These are phyloP conservation scores for Chymomyza fuscimana DNA, from an alignment of 2,888 invertebrate species.

Conservation along the genomic window DNA sequence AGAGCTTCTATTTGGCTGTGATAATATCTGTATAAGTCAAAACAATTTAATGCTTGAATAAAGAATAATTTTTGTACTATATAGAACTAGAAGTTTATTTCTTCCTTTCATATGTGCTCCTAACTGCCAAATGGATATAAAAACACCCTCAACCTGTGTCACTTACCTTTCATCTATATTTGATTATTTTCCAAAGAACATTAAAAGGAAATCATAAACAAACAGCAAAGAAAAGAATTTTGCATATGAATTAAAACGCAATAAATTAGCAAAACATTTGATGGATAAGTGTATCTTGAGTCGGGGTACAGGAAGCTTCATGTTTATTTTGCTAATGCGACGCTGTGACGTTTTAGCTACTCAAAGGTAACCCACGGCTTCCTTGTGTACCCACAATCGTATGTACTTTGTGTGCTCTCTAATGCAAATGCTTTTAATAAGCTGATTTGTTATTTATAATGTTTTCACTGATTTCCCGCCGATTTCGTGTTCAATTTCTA, in stretches of 20 bases:
- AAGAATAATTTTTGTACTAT: constrained; percentile 71
- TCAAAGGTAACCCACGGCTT: constrained; percentile 26
- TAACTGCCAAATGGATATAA: constrained; percentile 29
- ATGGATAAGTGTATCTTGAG: neutral
- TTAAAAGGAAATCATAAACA: constrained; percentile 47
- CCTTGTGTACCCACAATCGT: neutral
- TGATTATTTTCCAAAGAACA: constrained; percentile 66
- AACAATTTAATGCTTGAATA: constrained; percentile 80
- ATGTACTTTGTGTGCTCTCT: constrained; percentile 8
- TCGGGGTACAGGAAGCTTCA: constrained; percentile 21
- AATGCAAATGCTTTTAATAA: constrained; percentile 68
- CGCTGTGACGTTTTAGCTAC: constrained; percentile 25
- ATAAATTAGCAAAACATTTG: constrained; percentile 60
- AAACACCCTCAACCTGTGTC: constrained; percentile 24
- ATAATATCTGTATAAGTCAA: constrained; percentile 73
- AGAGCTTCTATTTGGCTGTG: constrained; percentile 29
- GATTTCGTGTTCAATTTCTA: neutral
- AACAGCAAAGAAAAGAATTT: constrained; percentile 43
- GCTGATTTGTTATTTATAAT: constrained; percentile 76
- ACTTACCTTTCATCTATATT: constrained; percentile 53
- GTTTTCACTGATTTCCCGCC: constrained; percentile 38
- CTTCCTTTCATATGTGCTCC: constrained; percentile 29
- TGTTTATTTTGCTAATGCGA: constrained; percentile 66
- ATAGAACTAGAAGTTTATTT: constrained; percentile 1
- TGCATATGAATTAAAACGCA: constrained; percentile 75